Conservation (phyloP, 2,888 invertebrate genomes). For the Spodoptera littoralis region DNA sequence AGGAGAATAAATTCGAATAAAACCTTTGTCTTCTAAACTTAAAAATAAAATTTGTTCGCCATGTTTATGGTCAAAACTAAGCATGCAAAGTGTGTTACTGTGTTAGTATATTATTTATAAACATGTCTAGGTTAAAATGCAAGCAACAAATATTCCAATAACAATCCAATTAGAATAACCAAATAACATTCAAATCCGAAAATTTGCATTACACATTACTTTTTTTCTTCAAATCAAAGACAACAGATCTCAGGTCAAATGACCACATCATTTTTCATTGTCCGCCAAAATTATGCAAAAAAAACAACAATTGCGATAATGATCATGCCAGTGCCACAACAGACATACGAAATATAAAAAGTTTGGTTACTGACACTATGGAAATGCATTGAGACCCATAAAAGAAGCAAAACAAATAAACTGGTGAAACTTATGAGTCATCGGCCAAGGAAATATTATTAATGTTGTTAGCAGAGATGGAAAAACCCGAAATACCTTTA, state of each 20-base stretch:
- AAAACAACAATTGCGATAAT: slow-evolving; percentile 41
- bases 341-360: slow-evolving; percentile 37
- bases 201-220: slow-evolving; percentile 8
- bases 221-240: slow-evolving; percentile 26
- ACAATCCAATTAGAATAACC: slow-evolving; percentile 28
- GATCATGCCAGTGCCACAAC: slow-evolving; percentile 25
- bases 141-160: slow-evolving; percentile 21
- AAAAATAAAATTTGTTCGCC: slow-evolving; percentile 33
- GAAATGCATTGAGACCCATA: slow-evolving; percentile 43
- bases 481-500: slow-evolving; percentile 85
- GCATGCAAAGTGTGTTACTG: too few species aligned
- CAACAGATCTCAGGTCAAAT: slow-evolving; percentile 20
- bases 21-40: slow-evolving; percentile 12
- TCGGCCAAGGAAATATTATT: slow-evolving; percentile 63
- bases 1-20: slow-evolving; percentile 17
- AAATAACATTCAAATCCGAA: neutral
- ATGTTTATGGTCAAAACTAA: neutral
- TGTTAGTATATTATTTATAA: slow-evolving; percentile 2
- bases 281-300: slow-evolving; percentile 42
- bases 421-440: slow-evolving; percentile 69
- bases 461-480: slow-evolving; percentile 68
- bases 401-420: slow-evolving; percentile 51
- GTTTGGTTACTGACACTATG: slow-evolving; percentile 53
- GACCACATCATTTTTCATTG: slow-evolving; percentile 38
- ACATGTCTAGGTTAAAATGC: slow-evolving; percentile 32